Conservation (phyloP, 1,140 invertebrate species). For the Pararge aegeria region DNA sequence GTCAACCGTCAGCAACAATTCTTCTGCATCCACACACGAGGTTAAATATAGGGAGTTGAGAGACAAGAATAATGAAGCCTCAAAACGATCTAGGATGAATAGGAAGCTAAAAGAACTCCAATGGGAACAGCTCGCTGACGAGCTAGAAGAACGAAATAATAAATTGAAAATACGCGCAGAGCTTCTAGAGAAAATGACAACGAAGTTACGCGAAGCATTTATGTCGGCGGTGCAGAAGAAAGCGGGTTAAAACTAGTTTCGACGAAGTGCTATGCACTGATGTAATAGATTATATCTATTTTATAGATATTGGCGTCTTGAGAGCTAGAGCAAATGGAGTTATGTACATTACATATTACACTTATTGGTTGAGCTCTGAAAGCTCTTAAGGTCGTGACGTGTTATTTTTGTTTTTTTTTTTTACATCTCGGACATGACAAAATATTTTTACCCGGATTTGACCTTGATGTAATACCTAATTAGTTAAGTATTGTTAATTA, state of each 20-base stretch:
- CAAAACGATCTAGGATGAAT: constrained; percentile 85
- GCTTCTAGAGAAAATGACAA: constrained; percentile 65
- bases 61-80: constrained; percentile 89
- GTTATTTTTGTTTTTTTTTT: constrained; percentile 6
- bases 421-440: constrained; percentile 14
- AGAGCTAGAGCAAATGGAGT: constrained; percentile 12
- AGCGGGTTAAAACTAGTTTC: constrained; percentile 29
- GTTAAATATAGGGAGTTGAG: constrained; percentile 83
- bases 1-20: constrained; percentile 65
- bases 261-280: constrained; percentile 10
- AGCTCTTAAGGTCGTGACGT: background rate
- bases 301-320: constrained; percentile 35
- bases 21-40: constrained; percentile 58
- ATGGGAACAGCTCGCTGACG: constrained; percentile 61
- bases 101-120: constrained; percentile 84
- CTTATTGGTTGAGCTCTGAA: background rate
- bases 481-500: constrained; percentile 29
- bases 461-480: constrained; percentile 28
- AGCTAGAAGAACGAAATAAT: constrained; percentile 71
- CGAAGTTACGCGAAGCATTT: constrained; percentile 64
- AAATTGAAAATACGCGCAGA: constrained; percentile 61
- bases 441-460: constrained; percentile 14
- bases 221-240: constrained; percentile 65
- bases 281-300: constrained; percentile 31
- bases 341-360: background rate